Percentiles rank a stretch among this genome's conserved stretches.
phyloP scores from a whole-genome alignment of 2,888 invertebrate genomes.

The Julus scandinavius region DNA sequence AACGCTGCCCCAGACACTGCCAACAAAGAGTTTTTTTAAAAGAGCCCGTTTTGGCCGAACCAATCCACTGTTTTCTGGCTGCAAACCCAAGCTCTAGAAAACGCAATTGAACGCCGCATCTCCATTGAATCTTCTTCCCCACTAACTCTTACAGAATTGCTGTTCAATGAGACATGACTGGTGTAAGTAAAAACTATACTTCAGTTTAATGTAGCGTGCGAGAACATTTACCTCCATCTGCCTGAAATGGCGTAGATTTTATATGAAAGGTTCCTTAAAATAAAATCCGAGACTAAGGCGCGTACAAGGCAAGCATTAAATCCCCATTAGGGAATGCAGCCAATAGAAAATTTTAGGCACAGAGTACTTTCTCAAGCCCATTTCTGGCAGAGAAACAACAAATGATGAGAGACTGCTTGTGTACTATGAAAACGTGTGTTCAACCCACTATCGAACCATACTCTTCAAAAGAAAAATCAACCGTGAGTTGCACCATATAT shows the following conservation, averaged over 20 bases:
- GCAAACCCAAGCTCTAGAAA: not conserved
- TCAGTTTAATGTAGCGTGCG: conserved; percentile 45
- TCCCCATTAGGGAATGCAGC: conserved; percentile 34
- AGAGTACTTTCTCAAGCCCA: not conserved
- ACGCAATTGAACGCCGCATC: conserved; percentile 17
- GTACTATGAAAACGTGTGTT: not conserved
- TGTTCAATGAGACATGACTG: conserved; percentile 46
- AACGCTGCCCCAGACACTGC: not conserved
- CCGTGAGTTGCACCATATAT: no score
- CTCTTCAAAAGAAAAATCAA: no score
- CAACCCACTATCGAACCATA: no score
- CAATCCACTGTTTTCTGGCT: not conserved
- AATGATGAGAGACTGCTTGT: not conserved
- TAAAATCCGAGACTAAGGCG: conserved; percentile 41
- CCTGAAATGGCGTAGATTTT: conserved; percentile 30
- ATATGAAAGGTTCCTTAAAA: conserved; percentile 45
- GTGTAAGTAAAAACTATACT: conserved; percentile 45
- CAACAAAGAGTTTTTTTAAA: not conserved
- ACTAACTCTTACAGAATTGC: conserved; percentile 46
- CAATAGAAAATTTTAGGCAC: not conserved
- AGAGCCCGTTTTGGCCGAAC: not conserved
- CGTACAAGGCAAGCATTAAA: conserved; percentile 41
- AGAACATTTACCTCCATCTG: conserved; percentile 46
- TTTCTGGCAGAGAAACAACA: conserved; percentile 9
- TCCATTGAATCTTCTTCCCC: conserved; percentile 39